phyloP scores from a whole-genome alignment of 2,888 invertebrate genomes.

The Tinea pellionella region DNA sequence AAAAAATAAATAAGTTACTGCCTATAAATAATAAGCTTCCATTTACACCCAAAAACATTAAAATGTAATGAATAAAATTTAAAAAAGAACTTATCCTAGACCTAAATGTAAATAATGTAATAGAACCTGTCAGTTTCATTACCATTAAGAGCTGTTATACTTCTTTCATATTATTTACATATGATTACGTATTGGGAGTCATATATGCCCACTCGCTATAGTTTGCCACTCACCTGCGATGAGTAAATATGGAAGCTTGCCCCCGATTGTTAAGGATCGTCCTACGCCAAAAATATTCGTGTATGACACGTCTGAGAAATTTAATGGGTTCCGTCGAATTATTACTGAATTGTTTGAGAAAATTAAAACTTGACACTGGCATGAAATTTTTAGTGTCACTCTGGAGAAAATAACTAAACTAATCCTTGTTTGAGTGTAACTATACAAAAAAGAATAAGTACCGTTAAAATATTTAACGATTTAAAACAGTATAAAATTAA shows the following conservation, averaged over 20 bases:
- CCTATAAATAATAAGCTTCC: too few species aligned
- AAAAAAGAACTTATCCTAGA: too few species aligned
- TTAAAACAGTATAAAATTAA: too few species aligned
- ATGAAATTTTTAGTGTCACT: too few species aligned
- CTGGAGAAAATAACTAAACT: too few species aligned
- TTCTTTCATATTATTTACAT: not conserved
- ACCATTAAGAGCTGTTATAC: not conserved
- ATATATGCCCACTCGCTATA: not conserved
- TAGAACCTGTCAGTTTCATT: not conserved
- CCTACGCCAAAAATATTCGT: constrained; percentile 37
- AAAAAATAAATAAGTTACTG: too few species aligned
- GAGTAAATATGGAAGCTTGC: constrained; percentile 66
- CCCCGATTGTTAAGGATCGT: constrained; percentile 49
- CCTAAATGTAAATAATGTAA: not conserved
- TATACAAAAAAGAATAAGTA: too few species aligned
- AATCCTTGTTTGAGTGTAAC: too few species aligned
- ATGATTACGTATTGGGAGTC: not conserved
- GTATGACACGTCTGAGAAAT: not conserved
- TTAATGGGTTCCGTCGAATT: not conserved
- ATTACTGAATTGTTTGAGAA: not conserved
- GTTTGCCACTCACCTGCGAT: constrained; percentile 33
- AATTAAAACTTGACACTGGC: too few species aligned
- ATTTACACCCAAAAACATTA: too few species aligned
- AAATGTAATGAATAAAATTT: too few species aligned
- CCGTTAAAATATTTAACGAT: too few species aligned